Evolutionary conservation across 2,888 invertebrate genomes (phyloP).

Genomic region (Maniola hyperantus): DNA sequence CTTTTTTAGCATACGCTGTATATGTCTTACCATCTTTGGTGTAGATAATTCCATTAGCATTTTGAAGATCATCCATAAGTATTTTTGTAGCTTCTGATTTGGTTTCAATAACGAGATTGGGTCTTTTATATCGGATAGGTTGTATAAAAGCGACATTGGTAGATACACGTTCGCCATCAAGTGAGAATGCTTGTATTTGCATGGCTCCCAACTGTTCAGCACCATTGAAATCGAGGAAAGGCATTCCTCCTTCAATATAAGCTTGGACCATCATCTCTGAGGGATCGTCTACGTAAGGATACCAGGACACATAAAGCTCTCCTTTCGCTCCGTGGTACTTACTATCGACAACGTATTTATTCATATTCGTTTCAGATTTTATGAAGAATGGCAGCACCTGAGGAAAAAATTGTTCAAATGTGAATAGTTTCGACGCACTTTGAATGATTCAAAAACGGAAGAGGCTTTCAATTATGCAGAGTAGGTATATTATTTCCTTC

Average conservation of each 20-base stretch:
- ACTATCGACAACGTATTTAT: constrained; percentile 71
- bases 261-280: constrained; percentile 78
- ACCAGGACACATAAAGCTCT: constrained; percentile 82
- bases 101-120: constrained; percentile 77
- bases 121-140: constrained; percentile 79
- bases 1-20: constrained; percentile 58
- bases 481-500: too few relatives aligned
- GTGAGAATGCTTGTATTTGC: constrained; percentile 80
- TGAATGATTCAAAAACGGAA: too few relatives aligned
- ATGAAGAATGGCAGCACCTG: neutral
- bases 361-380: constrained; percentile 83
- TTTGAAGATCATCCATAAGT: constrained; percentile 74
- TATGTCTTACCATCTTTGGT: constrained; percentile 42
- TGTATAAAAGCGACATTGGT: constrained; percentile 85
- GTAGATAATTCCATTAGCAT: constrained; percentile 61
- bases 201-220: constrained; percentile 80
- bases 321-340: constrained; percentile 83
- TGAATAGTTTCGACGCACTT: neutral
- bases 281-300: constrained; percentile 83
- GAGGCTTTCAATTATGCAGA: too few relatives aligned
- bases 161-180: constrained; percentile 82
- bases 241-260: constrained; percentile 82
- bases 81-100: constrained; percentile 79
- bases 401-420: neutral
- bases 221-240: constrained; percentile 80